These are phyloP conservation scores for Conops quadrifasciatus DNA, from an alignment of 2,888 invertebrate species.

Conservation along the genomic window DNA sequence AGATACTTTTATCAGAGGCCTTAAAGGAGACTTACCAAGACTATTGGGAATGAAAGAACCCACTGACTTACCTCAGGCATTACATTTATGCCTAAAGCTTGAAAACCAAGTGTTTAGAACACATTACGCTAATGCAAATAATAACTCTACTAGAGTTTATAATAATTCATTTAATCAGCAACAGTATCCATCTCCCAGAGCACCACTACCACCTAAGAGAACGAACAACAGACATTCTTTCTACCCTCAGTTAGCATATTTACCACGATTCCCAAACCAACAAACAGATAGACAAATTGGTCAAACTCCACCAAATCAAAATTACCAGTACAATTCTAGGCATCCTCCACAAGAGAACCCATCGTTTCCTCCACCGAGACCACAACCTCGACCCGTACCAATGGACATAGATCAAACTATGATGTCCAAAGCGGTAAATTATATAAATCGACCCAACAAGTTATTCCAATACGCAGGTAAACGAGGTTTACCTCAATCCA, in stretches of 20 bases:
- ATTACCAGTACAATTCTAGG: neutral
- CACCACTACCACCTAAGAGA: neutral
- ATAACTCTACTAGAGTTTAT: neutral
- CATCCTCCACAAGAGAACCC: neutral
- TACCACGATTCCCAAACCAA: neutral
- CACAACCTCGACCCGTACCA: slow-evolving; percentile 34
- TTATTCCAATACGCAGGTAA: neutral
- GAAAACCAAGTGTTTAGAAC: slow-evolving; percentile 16
- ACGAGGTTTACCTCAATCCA: neutral
- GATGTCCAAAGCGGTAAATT: slow-evolving; percentile 7
- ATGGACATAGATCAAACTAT: slow-evolving; percentile 37
- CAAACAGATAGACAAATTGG: neutral
- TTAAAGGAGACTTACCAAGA: slow-evolving; percentile 14
- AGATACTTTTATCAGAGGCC: slow-evolving; percentile 15
- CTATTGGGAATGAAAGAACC: slow-evolving; percentile 21
- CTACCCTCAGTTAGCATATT: neutral
- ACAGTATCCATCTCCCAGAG: neutral
- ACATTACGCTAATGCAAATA: neutral
- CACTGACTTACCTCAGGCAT: slow-evolving; percentile 19
- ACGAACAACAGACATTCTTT: neutral
- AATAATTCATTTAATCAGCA: neutral
- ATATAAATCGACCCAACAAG: neutral
- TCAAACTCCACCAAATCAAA: neutral
- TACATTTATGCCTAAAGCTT: slow-evolving; percentile 13
- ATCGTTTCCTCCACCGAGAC: slow-evolving; percentile 20